A percentile compares a stretch with the other conserved stretches of the same genome.
These are phyloP conservation scores for Gallinago media DNA, from an alignment of 2,113 vertebrate species.

Conservation along the genomic window DNA sequence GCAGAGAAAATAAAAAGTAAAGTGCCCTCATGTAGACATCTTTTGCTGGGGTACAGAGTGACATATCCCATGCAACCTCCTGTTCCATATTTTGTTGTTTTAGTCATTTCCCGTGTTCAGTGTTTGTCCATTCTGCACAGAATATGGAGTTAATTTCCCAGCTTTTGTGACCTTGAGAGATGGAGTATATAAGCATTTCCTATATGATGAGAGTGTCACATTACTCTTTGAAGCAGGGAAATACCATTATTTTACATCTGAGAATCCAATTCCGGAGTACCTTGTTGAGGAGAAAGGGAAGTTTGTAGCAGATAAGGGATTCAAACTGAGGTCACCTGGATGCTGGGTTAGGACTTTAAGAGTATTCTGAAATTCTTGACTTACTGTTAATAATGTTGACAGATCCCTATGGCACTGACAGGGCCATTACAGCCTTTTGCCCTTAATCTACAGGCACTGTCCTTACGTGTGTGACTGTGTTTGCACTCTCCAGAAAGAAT, in stretches of 20 bases:
- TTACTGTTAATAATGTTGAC: background rate
- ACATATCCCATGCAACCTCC: background rate
- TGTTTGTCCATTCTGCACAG: background rate
- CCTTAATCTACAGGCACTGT: rapidly evolving
- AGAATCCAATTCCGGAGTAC: background rate
- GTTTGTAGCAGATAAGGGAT: background rate
- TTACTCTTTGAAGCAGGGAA: background rate
- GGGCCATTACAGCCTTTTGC: background rate
- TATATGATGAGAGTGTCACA: background rate
- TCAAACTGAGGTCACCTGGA: background rate
- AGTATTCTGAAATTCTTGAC: background rate
- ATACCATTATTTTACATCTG: background rate
- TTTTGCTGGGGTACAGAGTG: background rate
- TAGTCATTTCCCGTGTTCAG: background rate
- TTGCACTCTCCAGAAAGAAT: background rate
- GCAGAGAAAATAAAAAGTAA: background rate
- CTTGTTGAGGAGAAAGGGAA: background rate
- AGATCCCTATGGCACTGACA: rapidly evolving
- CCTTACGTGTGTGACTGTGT: background rate
- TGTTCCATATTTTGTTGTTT: constrained; percentile 18
- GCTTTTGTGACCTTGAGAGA: background rate
- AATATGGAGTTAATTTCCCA: constrained; percentile 51
- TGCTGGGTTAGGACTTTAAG: background rate
- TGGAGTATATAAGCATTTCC: background rate
- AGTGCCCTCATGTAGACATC: background rate